These are phyloP conservation scores for Oithona nana DNA, from an alignment of 2,888 invertebrate species.

Conservation along the genomic window DNA sequence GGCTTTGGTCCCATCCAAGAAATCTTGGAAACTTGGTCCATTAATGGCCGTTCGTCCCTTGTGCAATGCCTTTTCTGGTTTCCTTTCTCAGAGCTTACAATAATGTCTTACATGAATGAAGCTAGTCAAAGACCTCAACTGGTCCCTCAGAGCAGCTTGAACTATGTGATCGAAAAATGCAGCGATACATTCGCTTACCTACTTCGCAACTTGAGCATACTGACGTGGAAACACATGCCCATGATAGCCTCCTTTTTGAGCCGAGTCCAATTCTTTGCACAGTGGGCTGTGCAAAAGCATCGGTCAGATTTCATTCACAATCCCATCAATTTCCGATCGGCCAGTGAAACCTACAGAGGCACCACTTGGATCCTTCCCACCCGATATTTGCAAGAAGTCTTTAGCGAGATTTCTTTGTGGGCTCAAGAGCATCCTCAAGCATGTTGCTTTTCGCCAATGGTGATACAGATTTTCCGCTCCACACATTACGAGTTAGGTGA, in stretches of 20 bases:
- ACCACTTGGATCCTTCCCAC: constrained; percentile 1
- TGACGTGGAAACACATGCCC: neutral
- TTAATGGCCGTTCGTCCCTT: neutral
- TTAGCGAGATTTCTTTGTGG: neutral
- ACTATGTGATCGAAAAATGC: neutral
- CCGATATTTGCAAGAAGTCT: neutral
- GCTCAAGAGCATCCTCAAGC: neutral
- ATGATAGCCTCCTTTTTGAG: constrained; percentile 1
- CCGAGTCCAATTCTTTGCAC: constrained; percentile 11
- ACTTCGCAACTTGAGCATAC: neutral
- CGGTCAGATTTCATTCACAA: constrained; percentile 5
- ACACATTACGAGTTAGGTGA: neutral
- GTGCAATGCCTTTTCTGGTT: constrained; percentile 5
- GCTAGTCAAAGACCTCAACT: neutral
- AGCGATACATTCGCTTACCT: neutral
- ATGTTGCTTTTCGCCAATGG: neutral
- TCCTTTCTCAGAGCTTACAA: constrained; percentile 11
- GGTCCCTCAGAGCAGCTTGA: neutral
- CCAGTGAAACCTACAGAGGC: neutral
- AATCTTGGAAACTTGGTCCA: constrained; percentile 9
- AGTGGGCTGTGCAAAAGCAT: constrained; percentile 4
- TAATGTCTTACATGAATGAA: neutral
- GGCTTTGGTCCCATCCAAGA: neutral
- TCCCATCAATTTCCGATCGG: neutral
- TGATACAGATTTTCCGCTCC: neutral